Evolutionary conservation across 2,888 invertebrate species (phyloP), one percentile per base, ranked within the genome.

Genomic region (Pheosia tremula): DNA sequence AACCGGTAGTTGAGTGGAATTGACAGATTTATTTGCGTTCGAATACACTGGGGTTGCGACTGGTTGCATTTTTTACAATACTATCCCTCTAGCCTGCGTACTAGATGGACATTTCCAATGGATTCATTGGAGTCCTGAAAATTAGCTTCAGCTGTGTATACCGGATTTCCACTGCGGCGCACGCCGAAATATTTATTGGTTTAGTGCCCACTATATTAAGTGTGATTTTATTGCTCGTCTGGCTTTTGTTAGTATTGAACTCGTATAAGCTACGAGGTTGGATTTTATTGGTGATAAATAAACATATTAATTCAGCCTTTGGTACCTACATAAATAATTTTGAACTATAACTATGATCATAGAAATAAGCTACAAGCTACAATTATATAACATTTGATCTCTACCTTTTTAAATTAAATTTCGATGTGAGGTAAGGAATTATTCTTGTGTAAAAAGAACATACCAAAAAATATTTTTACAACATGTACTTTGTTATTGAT

Each of bases 1-100:
- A 82, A 80, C 79, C 83, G 87, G 82, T 84, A 86, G 82, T 80
- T 90, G 91, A 91, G 88, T 91, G 93, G 91, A 91, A 91, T 90
- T 91, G 93, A 91, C 92, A 92, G 92, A 91, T 93, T 92, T 93
- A 93, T 93, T 92, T 87, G 86, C 86, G 88, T 85, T 82, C 79
- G 87, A 84, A 86, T 89, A 88, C 90, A 84, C 85, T 80, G 77
- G 87, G 83, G 86, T 85, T 85, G 88, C 83, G 82, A 79, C 78
- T 79, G 83, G 75, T 81, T 91, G 89, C 88, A 88, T 88, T 91
- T 91, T 91, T 91, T 90, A 90, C 83, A 79, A 77, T 78, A 70
- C 62, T 61, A 59, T 70, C 67, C 74, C 69, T 63, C 69, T 61
- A 62, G 50, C 47, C 62, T 64, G 63, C 59, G 57, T 58, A 60